A percentile compares a stretch with the other conserved stretches of the same genome.
Conservation (phyloP, 2,113 vertebrate species). For the Dicaeum eximium region DNA sequence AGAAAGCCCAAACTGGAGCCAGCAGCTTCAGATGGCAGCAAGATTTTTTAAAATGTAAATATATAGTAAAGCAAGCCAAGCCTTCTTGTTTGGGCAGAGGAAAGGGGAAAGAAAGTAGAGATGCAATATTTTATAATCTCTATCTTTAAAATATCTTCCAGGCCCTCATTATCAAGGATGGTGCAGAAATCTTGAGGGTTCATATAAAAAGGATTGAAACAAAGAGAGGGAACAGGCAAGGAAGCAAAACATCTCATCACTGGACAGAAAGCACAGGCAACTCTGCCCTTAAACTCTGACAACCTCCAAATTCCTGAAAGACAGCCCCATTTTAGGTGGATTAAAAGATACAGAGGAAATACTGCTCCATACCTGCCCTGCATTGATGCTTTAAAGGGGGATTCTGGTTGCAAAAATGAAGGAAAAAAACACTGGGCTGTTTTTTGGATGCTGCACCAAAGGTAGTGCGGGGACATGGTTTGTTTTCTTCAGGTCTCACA, state of each 20-base stretch:
- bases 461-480: rapidly evolving
- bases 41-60: neutral
- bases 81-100: neutral
- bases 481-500: neutral
- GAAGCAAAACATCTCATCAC: neutral
- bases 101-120: neutral
- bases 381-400: rapidly evolving
- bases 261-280: neutral
- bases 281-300: neutral
- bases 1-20: neutral
- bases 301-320: neutral
- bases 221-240: neutral
- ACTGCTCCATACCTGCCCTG: neutral
- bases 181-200: neutral
- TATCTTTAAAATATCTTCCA: neutral
- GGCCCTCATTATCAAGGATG: neutral
- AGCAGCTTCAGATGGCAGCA: neutral
- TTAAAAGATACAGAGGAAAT: neutral
- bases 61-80: neutral
- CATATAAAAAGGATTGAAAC: neutral
- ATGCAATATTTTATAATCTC: neutral
- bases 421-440: neutral
- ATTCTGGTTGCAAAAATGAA: neutral
- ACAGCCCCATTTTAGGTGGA: rapidly evolving
- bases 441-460: neutral